Base-by-base conservation (phyloP, 2,888 invertebrate genomes). In the Drosophila anomalata region DNA sequence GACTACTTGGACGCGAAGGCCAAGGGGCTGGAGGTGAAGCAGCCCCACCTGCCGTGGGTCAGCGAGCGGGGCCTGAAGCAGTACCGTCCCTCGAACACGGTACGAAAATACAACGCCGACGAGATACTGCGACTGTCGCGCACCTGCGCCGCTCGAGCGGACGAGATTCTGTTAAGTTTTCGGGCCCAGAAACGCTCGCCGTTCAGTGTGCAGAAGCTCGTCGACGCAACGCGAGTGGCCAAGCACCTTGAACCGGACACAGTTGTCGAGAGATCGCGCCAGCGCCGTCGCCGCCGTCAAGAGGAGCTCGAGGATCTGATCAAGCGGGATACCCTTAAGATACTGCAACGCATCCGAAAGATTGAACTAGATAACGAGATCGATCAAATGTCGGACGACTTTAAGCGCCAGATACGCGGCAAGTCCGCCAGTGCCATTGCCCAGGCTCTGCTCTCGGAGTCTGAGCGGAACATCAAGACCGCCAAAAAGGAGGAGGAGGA, bases 1-100 rank as follows among this genome's bases (percentile, higher is more conserved):
- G 96, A 97, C 91, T 96, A 96, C 89, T 94, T 97, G 80, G 95
- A 95, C 89, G 94, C 94, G 47, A 96, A 95, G 92, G 93, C 94
- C 65, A 89, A 90, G 71, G 88, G 87, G 66, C 81, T 89, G 61
- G 84, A 90, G 61, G 89, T 90, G 77, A 91, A 91, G 77, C 90
- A 91, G 66, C 91, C 96, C 76, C 95, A 96, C 92, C 92, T 96
- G 76, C 96, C 96, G 63, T 95, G 94, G 94, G 93, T 94, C 68
- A 94, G 95, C 90, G 95, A 95, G 90, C 93, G 95, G 83, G 95
- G 94, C 36, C 92, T 95, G 73, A 93, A 94, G 76, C 94, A 94
- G 89, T 95, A 95, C 90, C 94, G 94, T 88, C 93, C 94, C 76
- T 93, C 94, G 87, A 94, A 94, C 79, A 92, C 93, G 53, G 93